Evolutionary conservation across 2,113 vertebrate genomes (phyloP).

Genomic region (Vicugna pacos): DNA sequence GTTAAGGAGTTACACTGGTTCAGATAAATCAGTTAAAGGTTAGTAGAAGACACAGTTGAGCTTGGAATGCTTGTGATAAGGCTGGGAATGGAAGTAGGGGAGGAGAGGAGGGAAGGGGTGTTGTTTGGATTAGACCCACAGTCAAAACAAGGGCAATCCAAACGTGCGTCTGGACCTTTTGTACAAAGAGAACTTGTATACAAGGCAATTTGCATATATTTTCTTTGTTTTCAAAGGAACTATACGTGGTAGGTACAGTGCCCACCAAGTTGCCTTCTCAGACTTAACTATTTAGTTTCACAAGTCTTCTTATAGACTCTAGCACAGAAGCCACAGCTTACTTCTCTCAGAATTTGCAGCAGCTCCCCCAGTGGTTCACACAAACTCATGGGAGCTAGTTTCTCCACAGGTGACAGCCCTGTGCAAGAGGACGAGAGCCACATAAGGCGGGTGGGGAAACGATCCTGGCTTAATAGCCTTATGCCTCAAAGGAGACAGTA

Average conservation of each 20-base stretch:
- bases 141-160: neutral
- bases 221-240: neutral
- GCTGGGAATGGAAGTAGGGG: neutral
- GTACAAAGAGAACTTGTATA: neutral
- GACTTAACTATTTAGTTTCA: neutral
- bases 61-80: neutral
- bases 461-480: neutral
- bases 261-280: neutral
- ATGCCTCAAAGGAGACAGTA: neutral
- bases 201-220: neutral
- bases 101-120: accelerated
- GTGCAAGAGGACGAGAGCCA: neutral
- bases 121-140: neutral
- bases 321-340: neutral
- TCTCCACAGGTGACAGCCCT: neutral
- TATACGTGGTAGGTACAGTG: neutral
- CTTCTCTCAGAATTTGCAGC: neutral
- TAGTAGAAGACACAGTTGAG: neutral
- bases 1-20: neutral
- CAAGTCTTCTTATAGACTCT: neutral
- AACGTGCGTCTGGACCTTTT: neutral
- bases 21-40: neutral
- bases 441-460: neutral
- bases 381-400: neutral
- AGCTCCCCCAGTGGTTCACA: neutral